Percentiles rank a stretch among this genome's conserved stretches.
phyloP scores from a whole-genome alignment of 2,113 vertebrate species.

The Paradoxurus hermaphroditus region DNA sequence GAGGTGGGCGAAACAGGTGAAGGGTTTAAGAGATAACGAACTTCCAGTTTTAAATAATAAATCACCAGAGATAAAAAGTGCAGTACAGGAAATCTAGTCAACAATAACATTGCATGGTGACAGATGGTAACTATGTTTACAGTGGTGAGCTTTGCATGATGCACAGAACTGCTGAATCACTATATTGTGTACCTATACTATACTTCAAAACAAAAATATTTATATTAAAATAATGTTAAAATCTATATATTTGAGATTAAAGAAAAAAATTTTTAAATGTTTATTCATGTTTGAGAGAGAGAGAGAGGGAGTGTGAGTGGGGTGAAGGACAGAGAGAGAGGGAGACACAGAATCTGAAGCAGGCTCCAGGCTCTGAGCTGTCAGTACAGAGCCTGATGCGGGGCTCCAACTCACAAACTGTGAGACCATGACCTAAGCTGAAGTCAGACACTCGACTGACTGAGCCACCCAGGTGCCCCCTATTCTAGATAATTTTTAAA shows the following conservation, averaged over 20 bases:
- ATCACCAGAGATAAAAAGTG: not conserved
- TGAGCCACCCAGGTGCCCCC: too few species aligned
- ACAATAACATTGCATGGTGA: not conserved
- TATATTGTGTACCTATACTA: not conserved
- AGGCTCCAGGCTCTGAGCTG: too few species aligned
- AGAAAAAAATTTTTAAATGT: too few species aligned
- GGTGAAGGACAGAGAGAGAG: too few species aligned
- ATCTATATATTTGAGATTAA: not conserved
- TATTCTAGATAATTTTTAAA: constrained; percentile 6
- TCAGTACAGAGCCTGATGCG: too few species aligned
- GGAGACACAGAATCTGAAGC: too few species aligned
- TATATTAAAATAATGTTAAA: not conserved
- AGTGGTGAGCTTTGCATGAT: not conserved
- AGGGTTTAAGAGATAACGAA: not conserved
- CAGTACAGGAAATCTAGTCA: not conserved
- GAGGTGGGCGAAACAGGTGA: not conserved
- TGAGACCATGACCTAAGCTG: too few species aligned
- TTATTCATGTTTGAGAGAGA: too few species aligned
- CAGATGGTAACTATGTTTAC: not conserved
- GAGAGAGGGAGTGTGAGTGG: too few species aligned
- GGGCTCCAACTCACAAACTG: too few species aligned
- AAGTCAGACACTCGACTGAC: too few species aligned
- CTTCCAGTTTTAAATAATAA: not conserved
- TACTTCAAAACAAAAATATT: not conserved
- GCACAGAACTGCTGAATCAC: not conserved